A percentile compares a stretch with the other conserved stretches of the same genome.
These are phyloP conservation scores for Polyergus mexicanus DNA, from an alignment of 1,140 invertebrate genomes.

Conservation along the genomic window DNA sequence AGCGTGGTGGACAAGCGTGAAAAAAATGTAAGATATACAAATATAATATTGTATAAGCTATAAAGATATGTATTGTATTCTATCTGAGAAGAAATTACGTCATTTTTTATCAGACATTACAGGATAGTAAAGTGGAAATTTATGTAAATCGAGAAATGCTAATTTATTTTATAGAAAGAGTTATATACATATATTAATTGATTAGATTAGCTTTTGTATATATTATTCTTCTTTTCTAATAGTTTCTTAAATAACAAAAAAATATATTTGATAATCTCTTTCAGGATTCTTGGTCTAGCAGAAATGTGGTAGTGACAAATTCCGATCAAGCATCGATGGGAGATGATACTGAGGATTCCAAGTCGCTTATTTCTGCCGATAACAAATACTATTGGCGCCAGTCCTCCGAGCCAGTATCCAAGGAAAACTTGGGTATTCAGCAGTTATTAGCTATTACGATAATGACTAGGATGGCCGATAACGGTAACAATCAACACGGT, in stretches of 20 bases:
- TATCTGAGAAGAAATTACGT: slow-evolving; percentile 1
- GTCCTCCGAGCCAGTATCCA: slow-evolving; percentile 77
- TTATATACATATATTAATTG: not conserved
- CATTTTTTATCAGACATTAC: not conserved
- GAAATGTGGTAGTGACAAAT: slow-evolving; percentile 69
- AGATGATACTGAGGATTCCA: slow-evolving; percentile 78
- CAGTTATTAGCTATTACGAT: slow-evolving; percentile 82
- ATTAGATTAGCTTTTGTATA: not conserved
- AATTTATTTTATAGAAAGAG: not conserved
- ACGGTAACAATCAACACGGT: slow-evolving; percentile 83
- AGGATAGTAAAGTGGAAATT: not conserved
- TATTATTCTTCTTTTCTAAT: not conserved
- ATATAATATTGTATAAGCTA: not conserved
- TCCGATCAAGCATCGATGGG: slow-evolving; percentile 74
- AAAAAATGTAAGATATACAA: slow-evolving; percentile 79
- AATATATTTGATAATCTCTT: slow-evolving; percentile 39
- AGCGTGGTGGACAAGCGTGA: slow-evolving; percentile 77
- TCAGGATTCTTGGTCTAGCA: slow-evolving; percentile 81
- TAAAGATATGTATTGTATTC: not conserved
- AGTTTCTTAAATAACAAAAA: not conserved
- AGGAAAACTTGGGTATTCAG: slow-evolving; percentile 84
- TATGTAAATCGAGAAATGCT: not conserved
- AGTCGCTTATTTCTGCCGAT: slow-evolving; percentile 77
- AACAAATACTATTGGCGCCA: slow-evolving; percentile 84
- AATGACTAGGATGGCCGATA: slow-evolving; percentile 82